phyloP scores from a whole-genome alignment of 2,888 invertebrate species.

The Gisinianus flammeolus region DNA sequence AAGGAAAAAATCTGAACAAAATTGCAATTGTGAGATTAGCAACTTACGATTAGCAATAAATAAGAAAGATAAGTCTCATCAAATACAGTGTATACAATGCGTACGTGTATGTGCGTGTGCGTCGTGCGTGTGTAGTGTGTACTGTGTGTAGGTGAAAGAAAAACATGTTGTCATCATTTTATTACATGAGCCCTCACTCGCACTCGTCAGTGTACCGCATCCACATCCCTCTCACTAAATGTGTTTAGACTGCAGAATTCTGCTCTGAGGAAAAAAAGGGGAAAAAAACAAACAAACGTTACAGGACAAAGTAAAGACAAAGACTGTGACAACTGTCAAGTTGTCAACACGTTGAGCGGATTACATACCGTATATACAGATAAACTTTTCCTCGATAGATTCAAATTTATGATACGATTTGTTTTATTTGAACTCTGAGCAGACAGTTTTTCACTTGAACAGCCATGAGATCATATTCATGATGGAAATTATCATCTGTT shows the following conservation, averaged over 20 bases:
- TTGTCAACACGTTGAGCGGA: not conserved
- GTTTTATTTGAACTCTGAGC: not conserved
- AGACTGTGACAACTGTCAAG: not conserved
- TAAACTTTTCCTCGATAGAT: not conserved
- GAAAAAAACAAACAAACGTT: not conserved
- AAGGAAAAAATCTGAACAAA: not conserved
- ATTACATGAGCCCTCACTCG: not conserved
- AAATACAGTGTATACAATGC: not conserved
- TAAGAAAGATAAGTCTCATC: not conserved
- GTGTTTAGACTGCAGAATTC: not conserved
- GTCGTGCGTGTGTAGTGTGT: not conserved
- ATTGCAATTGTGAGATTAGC: not conserved
- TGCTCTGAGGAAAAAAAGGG: not conserved
- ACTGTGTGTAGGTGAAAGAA: not conserved
- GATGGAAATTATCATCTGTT: too few relatives aligned
- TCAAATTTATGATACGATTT: not conserved
- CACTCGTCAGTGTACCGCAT: not conserved
- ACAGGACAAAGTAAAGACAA: not conserved
- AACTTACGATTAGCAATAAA: slow-evolving; percentile 13
- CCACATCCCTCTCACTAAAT: not conserved
- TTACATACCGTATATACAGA: not conserved
- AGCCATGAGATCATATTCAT: too few relatives aligned
- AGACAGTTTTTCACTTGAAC: too few relatives aligned
- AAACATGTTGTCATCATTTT: not conserved
- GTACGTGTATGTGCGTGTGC: not conserved